These are phyloP conservation scores for Loripinus fragilis DNA, from an alignment of 2,888 invertebrate genomes.

Conservation along the genomic window DNA sequence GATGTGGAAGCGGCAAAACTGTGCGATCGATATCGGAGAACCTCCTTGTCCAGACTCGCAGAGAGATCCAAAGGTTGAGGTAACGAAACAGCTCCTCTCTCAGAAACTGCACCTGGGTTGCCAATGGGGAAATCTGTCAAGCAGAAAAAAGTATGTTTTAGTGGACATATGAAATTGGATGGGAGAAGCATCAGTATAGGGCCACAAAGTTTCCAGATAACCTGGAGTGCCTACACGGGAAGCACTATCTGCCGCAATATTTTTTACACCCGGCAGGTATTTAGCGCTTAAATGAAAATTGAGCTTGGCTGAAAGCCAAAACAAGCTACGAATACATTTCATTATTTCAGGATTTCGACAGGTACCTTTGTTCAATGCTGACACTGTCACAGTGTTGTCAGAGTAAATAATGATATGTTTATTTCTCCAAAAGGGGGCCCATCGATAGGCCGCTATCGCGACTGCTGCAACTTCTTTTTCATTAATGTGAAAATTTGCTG, in stretches of 20 bases:
- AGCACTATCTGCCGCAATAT: neutral
- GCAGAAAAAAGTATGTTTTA: neutral
- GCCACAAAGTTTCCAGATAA: too few relatives aligned
- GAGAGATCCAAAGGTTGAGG: neutral
- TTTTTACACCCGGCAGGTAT: neutral
- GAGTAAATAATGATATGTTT: neutral
- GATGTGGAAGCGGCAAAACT: neutral
- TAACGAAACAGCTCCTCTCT: neutral
- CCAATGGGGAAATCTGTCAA: neutral
- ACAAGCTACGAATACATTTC: neutral
- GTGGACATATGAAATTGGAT: neutral
- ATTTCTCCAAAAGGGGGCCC: neutral
- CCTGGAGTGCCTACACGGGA: neutral
- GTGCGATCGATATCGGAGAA: neutral
- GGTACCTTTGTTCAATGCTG: neutral
- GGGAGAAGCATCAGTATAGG: neutral
- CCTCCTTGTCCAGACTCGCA: conserved; percentile 15
- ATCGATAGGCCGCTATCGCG: neutral
- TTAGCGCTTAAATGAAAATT: neutral
- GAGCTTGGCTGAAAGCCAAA: neutral
- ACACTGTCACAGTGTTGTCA: too few relatives aligned
- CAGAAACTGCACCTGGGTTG: neutral
- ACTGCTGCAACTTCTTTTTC: conserved; percentile 24
- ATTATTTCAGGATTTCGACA: neutral
- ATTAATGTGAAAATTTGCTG: too few relatives aligned